phyloP scores from a whole-genome alignment of 2,888 invertebrate genomes.

The Meteorus cinctellus region DNA sequence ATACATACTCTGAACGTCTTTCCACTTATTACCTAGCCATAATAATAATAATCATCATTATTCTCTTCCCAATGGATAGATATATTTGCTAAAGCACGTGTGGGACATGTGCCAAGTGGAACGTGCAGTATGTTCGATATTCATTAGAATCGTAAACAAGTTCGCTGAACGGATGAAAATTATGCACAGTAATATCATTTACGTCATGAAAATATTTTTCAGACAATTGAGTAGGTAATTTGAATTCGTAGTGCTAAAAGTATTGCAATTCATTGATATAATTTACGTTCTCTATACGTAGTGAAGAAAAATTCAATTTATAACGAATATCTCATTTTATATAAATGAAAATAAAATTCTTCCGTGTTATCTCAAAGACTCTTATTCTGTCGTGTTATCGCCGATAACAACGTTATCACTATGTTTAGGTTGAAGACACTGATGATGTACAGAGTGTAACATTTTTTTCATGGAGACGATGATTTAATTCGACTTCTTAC shows the following conservation, averaged over 20 bases:
- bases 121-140: conserved; percentile 25
- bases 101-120: conserved; percentile 35
- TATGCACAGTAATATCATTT: not conserved
- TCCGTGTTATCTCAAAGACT: conserved; percentile 21
- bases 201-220: not conserved
- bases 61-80: not conserved
- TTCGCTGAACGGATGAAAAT: conserved; percentile 31
- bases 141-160: conserved; percentile 12
- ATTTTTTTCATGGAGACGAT: not conserved
- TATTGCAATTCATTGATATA: no score
- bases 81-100: conserved; percentile 13
- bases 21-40: no score
- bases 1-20: not conserved
- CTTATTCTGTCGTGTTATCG: conserved; percentile 29
- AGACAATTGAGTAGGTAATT: not conserved
- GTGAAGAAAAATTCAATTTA: not conserved
- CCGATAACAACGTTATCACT: conserved; percentile 39
- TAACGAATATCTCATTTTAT: not conserved
- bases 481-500: not conserved
- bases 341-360: not conserved
- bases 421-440: conserved; percentile 28
- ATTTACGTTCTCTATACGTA: no score
- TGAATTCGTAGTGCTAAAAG: no score
- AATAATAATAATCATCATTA: not conserved
- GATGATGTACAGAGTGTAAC: not conserved